Conservation (phyloP, 2,888 invertebrate species). For the Glyphotaelius pellucidus region DNA sequence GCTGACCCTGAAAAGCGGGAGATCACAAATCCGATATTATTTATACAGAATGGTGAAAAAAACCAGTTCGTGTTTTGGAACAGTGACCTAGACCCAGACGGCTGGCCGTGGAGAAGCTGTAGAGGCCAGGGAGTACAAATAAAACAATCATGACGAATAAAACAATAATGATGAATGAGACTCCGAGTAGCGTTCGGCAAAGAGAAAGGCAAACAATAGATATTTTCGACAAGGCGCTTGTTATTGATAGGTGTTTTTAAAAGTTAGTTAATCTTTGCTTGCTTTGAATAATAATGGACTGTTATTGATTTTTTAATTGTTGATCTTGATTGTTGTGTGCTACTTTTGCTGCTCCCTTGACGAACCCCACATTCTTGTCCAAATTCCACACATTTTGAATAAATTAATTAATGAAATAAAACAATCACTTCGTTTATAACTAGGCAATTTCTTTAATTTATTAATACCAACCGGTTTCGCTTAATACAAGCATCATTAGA, state of each 20-base stretch:
- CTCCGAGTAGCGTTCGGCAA: neutral
- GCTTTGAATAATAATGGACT: neutral
- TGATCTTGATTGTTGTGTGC: neutral
- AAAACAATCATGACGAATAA: neutral
- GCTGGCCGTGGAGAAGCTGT: neutral
- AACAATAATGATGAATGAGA: neutral
- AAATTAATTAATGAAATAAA: too few species aligned
- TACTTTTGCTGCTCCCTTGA: neutral
- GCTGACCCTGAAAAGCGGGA: slow-evolving; percentile 1
- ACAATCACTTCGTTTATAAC: too few species aligned
- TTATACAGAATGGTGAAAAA: slow-evolving; percentile 20
- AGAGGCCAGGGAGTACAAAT: neutral
- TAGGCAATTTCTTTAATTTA: too few species aligned
- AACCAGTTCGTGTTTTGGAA: slow-evolving; percentile 29
- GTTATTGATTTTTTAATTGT: neutral
- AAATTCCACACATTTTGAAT: too few species aligned
- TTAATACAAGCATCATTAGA: too few species aligned
- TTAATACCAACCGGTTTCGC: too few species aligned
- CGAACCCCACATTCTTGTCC: too few species aligned
- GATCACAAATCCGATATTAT: neutral
- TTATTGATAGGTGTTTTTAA: neutral
- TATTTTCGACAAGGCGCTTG: neutral
- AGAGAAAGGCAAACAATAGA: neutral
- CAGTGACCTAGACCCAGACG: slow-evolving; percentile 37
- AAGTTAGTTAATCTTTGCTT: neutral